Evolutionary conservation across 2,113 vertebrate species (phyloP).

Genomic region (Sylvia atricapilla): DNA sequence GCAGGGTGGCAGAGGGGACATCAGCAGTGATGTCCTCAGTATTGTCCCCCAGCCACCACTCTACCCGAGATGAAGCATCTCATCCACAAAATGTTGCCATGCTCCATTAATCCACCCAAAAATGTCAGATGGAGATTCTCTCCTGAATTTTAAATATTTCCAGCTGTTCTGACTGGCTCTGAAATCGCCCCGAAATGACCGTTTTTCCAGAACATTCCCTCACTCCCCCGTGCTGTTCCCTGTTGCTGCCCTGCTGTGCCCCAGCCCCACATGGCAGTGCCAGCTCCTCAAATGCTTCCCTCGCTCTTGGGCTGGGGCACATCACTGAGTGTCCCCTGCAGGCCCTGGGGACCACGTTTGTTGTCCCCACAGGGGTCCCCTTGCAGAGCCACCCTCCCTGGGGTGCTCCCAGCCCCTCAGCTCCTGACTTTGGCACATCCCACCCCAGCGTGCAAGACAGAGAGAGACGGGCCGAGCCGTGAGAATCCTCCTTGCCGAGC

Average conservation of each 20-base stretch:
- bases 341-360: rapidly evolving
- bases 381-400: rapidly evolving
- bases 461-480: background rate
- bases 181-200: background rate
- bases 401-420: rapidly evolving
- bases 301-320: rapidly evolving
- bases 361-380: background rate
- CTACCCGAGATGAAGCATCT: background rate
- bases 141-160: slow-evolving; percentile 4
- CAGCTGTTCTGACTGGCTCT: background rate
- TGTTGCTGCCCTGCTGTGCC: background rate
- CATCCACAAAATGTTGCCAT: slow-evolving; percentile 15
- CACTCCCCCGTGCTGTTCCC: rapidly evolving
- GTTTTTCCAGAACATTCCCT: background rate
- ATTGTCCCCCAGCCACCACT: background rate
- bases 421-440: background rate
- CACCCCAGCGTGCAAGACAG: background rate
- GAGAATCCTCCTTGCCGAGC: background rate
- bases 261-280: background rate
- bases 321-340: rapidly evolving
- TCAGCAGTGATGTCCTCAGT: background rate
- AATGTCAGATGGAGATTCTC: slow-evolving; percentile 20
- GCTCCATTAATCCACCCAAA: slow-evolving; percentile 43
- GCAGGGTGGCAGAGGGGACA: background rate
- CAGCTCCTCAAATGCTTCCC: rapidly evolving